Evolutionary conservation across 2,113 vertebrate species (phyloP).

Genomic region (Carollia perspicillata): DNA sequence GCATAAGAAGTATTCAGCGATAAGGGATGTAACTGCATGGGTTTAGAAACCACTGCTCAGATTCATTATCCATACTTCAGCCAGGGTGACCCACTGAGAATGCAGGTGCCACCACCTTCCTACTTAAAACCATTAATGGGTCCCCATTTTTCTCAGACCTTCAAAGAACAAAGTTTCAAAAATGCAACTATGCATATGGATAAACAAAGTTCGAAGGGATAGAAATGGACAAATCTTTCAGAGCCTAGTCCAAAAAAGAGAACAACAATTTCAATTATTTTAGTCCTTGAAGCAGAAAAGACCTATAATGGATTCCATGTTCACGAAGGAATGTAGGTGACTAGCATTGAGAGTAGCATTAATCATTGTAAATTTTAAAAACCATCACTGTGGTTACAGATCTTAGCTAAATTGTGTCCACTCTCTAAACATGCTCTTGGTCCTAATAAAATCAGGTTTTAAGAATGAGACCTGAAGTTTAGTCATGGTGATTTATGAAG

Average conservation of each 20-base stretch:
- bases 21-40: not conserved
- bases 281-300: not conserved
- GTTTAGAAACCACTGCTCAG: not conserved
- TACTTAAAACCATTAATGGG: not conserved
- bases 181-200: not conserved
- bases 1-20: not conserved
- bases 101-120: not conserved
- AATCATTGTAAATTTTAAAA: not conserved
- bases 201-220: not conserved
- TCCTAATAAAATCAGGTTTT: not conserved
- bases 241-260: not conserved
- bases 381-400: not conserved
- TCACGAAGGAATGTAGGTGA: not conserved
- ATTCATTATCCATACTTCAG: not conserved
- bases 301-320: not conserved
- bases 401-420: not conserved
- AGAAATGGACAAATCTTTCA: not conserved
- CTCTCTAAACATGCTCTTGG: not conserved
- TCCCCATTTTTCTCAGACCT: not conserved
- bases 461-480: not conserved
- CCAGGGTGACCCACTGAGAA: not conserved
- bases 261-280: not conserved
- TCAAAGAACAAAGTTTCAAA: not conserved
- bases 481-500: not conserved
- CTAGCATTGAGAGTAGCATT: not conserved